Percentiles rank a stretch among this genome's conserved stretches.
These are phyloP conservation scores for Phyllotis vaccarum DNA, from an alignment of 2,797 vertebrate species.

Conservation along the genomic window DNA sequence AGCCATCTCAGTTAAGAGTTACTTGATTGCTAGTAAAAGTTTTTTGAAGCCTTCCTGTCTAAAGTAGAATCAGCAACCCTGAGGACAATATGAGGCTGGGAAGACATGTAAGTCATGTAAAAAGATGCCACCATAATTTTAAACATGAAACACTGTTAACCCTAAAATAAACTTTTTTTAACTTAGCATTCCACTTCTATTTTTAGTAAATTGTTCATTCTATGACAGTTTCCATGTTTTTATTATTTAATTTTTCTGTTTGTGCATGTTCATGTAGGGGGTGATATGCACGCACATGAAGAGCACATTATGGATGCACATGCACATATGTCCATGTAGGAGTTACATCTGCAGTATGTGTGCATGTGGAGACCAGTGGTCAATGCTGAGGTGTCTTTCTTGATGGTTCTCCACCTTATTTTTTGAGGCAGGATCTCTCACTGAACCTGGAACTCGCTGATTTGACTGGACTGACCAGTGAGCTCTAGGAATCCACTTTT, in stretches of 20 bases:
- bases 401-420: background rate
- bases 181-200: background rate
- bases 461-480: background rate
- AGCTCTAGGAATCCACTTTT: background rate
- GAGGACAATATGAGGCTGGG: background rate
- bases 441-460: background rate
- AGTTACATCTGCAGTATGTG: background rate
- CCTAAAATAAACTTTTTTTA: background rate
- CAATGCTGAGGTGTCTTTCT: background rate
- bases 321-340: background rate
- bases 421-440: background rate
- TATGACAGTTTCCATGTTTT: background rate
- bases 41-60: background rate
- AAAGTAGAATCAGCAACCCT: background rate
- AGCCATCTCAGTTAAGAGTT: background rate
- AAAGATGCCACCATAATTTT: slow-evolving; percentile 22
- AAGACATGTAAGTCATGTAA: background rate
- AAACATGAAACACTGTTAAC: slow-evolving; percentile 15
- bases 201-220: slow-evolving; percentile 1
- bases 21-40: background rate
- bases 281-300: background rate
- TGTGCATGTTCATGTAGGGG: background rate
- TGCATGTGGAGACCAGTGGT: background rate
- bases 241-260: background rate
- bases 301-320: background rate